These are phyloP conservation scores for Pollenia amentaria DNA, from an alignment of 2,888 invertebrate species.

Conservation along the genomic window DNA sequence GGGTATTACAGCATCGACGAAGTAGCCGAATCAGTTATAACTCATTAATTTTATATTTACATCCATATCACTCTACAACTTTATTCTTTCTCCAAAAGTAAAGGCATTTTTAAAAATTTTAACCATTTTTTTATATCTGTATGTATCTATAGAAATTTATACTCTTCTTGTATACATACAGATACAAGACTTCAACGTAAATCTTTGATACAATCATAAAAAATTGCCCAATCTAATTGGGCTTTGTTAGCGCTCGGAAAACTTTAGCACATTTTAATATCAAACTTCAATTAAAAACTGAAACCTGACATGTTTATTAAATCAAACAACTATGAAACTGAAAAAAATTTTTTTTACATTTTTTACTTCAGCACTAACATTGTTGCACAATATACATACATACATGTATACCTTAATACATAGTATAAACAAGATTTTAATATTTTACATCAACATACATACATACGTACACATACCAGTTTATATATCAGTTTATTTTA, in stretches of 20 bases:
- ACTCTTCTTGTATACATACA: too few species aligned
- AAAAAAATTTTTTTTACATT: neutral
- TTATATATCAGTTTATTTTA: neutral
- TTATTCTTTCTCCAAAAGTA: too few species aligned
- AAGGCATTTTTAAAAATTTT: too few species aligned
- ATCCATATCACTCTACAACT: too few species aligned
- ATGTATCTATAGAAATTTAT: too few species aligned
- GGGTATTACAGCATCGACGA: too few species aligned
- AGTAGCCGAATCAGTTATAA: too few species aligned
- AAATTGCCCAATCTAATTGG: neutral
- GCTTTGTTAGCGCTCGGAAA: neutral
- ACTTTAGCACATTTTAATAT: constrained; percentile 21
- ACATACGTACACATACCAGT: neutral
- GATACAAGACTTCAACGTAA: too few species aligned
- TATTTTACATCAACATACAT: neutral
- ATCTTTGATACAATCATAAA: neutral
- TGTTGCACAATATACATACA: constrained; percentile 4
- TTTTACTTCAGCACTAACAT: neutral
- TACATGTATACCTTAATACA: neutral
- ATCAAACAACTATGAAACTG: constrained; percentile 39
- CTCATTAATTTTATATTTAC: too few species aligned
- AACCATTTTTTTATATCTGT: too few species aligned
- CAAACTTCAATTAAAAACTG: constrained; percentile 62
- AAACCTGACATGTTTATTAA: constrained; percentile 67
- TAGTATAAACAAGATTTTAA: neutral